Percentiles rank a stretch among this genome's conserved stretches.
Conservation (phyloP, 2,888 invertebrate species). For the Aelia acuminata region DNA sequence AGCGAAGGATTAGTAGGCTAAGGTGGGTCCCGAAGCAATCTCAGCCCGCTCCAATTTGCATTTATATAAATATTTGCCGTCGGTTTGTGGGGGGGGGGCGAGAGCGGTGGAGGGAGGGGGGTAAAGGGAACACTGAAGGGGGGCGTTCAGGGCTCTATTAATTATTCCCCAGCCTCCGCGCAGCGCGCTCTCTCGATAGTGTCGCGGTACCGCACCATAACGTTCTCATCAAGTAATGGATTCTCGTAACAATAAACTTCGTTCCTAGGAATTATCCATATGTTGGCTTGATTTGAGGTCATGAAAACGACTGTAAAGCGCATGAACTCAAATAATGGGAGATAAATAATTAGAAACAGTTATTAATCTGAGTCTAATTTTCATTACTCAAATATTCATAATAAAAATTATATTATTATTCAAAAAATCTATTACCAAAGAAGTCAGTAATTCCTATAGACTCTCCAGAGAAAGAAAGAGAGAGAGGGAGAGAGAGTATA, state of each 20-base stretch:
- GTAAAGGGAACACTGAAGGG: neutral
- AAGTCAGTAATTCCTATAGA: too few relatives aligned
- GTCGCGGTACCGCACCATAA: neutral
- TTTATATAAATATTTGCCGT: constrained; percentile 47
- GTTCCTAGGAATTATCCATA: neutral
- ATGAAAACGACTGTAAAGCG: too few relatives aligned
- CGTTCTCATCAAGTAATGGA: neutral
- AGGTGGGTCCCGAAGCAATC: constrained; percentile 40
- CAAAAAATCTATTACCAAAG: too few relatives aligned
- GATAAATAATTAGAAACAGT: too few relatives aligned
- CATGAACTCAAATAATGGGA: too few relatives aligned
- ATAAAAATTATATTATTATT: too few relatives aligned
- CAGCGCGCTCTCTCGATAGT: neutral
- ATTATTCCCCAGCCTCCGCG: constrained; percentile 8
- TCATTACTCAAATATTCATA: too few relatives aligned
- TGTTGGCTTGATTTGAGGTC: too few relatives aligned
- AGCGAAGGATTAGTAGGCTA: constrained; percentile 16
- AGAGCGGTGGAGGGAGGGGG: neutral
- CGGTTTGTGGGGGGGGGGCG: neutral
- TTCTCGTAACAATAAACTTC: neutral
- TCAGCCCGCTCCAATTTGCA: constrained; percentile 47
- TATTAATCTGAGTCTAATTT: too few relatives aligned
- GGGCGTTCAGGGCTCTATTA: neutral
- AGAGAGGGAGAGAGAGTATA: too few relatives aligned
- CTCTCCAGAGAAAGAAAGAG: too few relatives aligned